Evolutionary conservation across 2,113 vertebrate species (phyloP).

Genomic region (Megaleporinus macrocephalus): DNA sequence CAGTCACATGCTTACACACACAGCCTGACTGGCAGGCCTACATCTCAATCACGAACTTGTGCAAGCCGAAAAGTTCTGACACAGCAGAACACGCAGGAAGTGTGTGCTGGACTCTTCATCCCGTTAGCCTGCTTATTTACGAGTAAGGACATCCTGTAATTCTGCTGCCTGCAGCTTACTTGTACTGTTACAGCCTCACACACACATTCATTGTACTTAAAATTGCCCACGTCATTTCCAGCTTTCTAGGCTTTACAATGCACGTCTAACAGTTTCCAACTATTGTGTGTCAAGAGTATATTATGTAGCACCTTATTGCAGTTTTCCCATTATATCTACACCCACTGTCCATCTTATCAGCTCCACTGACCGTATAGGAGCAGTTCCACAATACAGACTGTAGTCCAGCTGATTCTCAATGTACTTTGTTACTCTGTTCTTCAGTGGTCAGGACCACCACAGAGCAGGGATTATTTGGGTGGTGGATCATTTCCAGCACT

Average conservation of each 20-base stretch:
- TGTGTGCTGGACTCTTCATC: conserved; percentile 50
- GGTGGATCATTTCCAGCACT: no score
- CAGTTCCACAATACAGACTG: no score
- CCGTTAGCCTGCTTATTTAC: conserved; percentile 58
- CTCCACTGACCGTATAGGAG: no score
- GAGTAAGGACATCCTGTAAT: conserved; percentile 74
- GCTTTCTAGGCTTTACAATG: not conserved
- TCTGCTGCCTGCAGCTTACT: conserved; percentile 40
- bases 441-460: no score
- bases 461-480: no score
- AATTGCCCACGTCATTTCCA: not conserved
- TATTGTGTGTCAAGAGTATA: not conserved
- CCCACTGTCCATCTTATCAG: no score
- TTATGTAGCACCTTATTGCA: no score
- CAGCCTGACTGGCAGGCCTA: not conserved
- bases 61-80: conserved; percentile 60
- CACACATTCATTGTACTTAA: not conserved
- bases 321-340: no score
- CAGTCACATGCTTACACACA: conserved; percentile 3
- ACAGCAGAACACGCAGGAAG: conserved; percentile 61
- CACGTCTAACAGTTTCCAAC: not conserved
- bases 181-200: not conserved
- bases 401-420: no score
- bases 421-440: no score
- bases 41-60: conserved; percentile 16